Evolutionary conservation across 2,888 invertebrate genomes (phyloP).

Genomic region (Tetragonisca angustula): DNA sequence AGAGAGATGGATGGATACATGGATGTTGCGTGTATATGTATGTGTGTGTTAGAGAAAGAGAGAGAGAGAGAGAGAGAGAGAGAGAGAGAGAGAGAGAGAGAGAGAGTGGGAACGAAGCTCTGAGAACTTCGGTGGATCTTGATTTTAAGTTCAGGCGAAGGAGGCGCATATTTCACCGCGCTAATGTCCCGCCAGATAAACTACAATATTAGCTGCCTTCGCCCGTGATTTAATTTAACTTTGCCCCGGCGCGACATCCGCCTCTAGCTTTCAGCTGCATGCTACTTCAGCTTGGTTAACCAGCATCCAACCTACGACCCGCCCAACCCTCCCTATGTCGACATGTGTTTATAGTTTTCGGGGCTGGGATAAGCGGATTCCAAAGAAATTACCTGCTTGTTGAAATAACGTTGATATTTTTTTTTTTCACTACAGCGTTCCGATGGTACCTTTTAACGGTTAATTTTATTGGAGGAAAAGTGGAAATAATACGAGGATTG

Average conservation of each 20-base stretch:
- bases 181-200: slow-evolving; percentile 84
- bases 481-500: not conserved
- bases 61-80: not conserved
- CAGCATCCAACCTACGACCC: slow-evolving; percentile 21
- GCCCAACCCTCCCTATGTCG: slow-evolving; percentile 15
- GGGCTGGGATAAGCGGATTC: slow-evolving; percentile 39
- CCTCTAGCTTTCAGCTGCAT: slow-evolving; percentile 73
- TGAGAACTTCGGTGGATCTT: slow-evolving; percentile 79
- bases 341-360: slow-evolving; percentile 63
- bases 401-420: not conserved
- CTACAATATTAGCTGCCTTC: slow-evolving; percentile 83
- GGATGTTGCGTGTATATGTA: too few relatives aligned
- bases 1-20: not conserved
- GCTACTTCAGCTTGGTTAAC: slow-evolving; percentile 51
- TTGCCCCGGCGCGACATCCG: slow-evolving; percentile 83
- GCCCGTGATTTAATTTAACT: slow-evolving; percentile 84
- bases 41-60: not conserved
- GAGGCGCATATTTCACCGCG: slow-evolving; percentile 82
- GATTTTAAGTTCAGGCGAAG: slow-evolving; percentile 82
- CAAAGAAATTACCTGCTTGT: slow-evolving; percentile 34
- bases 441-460: not conserved
- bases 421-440: not conserved
- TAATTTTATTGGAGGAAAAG: not conserved
- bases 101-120: slow-evolving; percentile 29
- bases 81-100: not conserved